Conservation (phyloP, 2,113 vertebrate species). For the Marmota monax region DNA sequence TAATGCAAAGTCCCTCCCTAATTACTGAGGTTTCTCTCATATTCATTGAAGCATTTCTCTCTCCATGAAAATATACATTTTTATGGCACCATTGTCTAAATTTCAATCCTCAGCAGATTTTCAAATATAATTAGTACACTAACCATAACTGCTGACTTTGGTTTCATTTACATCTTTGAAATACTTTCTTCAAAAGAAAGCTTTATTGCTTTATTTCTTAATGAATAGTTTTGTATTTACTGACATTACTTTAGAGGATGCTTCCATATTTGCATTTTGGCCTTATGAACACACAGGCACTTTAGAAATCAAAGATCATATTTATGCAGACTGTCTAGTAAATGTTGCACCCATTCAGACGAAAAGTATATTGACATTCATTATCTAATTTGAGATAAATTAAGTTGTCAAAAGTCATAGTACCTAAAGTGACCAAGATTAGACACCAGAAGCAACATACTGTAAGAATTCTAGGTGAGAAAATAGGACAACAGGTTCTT, state of each 20-base stretch:
- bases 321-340: not conserved
- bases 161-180: not conserved
- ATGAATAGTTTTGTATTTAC: not conserved
- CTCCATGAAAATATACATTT: not conserved
- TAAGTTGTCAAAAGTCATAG: not conserved
- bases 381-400: not conserved
- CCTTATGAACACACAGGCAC: accelerated
- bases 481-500: not conserved
- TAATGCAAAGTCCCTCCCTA: not conserved
- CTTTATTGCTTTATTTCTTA: not conserved
- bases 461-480: not conserved
- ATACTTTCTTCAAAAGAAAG: not conserved
- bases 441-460: not conserved
- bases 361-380: not conserved
- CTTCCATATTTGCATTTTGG: not conserved
- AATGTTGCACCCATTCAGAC: not conserved
- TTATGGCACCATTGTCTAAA: not conserved
- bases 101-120: not conserved
- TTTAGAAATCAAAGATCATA: not conserved
- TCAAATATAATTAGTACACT: not conserved
- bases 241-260: not conserved
- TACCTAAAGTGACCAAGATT: not conserved
- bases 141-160: not conserved
- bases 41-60: not conserved
- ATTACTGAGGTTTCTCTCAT: not conserved